Percentiles rank a stretch among this genome's conserved stretches.
phyloP scores from a whole-genome alignment of 2,113 vertebrate species.

The Haemorhous mexicanus region DNA sequence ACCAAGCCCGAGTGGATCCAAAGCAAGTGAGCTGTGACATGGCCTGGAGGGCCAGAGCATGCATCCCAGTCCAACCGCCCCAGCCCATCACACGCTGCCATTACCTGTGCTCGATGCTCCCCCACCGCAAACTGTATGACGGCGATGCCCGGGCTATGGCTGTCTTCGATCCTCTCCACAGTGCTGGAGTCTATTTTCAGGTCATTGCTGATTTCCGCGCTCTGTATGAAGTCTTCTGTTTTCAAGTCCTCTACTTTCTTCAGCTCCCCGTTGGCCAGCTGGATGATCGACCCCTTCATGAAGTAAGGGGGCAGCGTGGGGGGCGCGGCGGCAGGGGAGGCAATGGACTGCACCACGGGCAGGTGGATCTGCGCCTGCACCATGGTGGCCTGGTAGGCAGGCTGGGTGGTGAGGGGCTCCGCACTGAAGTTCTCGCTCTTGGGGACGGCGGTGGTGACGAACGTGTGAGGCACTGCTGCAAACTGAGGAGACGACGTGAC shows the following conservation, averaged over 20 bases:
- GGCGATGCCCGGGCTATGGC: slow-evolving; percentile 86
- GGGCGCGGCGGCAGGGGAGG: slow-evolving; percentile 65
- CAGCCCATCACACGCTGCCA: rapidly evolving
- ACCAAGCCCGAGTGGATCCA: rapidly evolving
- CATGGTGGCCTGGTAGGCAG: slow-evolving; percentile 81
- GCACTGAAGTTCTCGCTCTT: slow-evolving; percentile 84
- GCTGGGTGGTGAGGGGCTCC: slow-evolving; percentile 76
- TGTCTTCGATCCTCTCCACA: slow-evolving; percentile 92
- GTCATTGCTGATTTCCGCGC: slow-evolving; percentile 93
- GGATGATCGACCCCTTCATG: slow-evolving; percentile 97
- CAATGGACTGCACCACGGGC: slow-evolving; percentile 81
- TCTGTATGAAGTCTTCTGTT: slow-evolving; percentile 99
- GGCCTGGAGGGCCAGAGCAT: rapidly evolving
- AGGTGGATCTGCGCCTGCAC: slow-evolving; percentile 95
- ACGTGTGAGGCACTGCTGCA: slow-evolving; percentile 88
- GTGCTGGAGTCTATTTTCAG: slow-evolving; percentile 99
- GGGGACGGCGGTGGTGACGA: slow-evolving; percentile 81
- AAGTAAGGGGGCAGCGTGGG: slow-evolving; percentile 93
- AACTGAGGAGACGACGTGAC: slow-evolving; percentile 84
- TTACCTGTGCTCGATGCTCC: slow-evolving; percentile 95
- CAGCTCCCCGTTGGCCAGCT: slow-evolving; percentile 94
- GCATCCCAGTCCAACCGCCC: not conserved
- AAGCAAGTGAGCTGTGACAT: not conserved
- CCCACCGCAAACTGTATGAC: slow-evolving; percentile 95
- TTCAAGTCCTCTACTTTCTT: slow-evolving; percentile 98